Percentiles rank a stretch among this genome's conserved stretches.
These are phyloP conservation scores for Esox niger DNA, from an alignment of 2,113 vertebrate species.

Conservation along the genomic window DNA sequence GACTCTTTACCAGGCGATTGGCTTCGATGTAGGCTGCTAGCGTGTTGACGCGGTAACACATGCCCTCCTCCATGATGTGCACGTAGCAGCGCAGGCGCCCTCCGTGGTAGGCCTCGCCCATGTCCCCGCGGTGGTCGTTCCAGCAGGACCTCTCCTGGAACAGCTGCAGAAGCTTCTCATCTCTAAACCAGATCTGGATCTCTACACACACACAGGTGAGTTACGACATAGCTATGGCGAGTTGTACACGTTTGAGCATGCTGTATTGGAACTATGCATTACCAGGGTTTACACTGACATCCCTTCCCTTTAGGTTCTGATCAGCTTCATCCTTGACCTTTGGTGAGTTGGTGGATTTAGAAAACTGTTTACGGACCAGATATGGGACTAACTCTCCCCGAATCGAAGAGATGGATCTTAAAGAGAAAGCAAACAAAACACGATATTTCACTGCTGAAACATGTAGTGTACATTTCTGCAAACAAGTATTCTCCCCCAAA, in stretches of 20 bases:
- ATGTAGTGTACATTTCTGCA: background rate
- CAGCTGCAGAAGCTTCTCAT: conserved; percentile 77
- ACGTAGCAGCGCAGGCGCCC: conserved; percentile 91
- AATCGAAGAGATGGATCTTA: conserved; percentile 90
- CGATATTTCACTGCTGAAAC: background rate
- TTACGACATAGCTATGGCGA: too few species aligned
- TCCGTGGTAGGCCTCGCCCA: conserved; percentile 83
- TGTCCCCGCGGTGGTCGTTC: conserved; percentile 89
- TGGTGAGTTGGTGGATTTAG: conserved; percentile 68
- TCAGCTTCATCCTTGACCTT: conserved; percentile 77
- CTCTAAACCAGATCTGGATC: conserved; percentile 83
- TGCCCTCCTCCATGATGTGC: conserved; percentile 88
- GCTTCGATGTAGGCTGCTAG: conserved; percentile 92
- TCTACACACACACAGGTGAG: conserved; percentile 61
- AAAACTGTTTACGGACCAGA: conserved; percentile 94
- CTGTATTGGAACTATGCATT: background rate
- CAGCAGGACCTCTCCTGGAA: conserved; percentile 86
- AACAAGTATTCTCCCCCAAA: background rate
- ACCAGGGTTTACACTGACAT: conserved; percentile 54
- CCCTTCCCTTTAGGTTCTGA: conserved; percentile 79
- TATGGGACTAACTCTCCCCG: conserved; percentile 92
- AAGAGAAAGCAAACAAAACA: conserved; percentile 33
- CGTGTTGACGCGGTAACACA: conserved; percentile 92
- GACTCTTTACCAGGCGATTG: conserved; percentile 85
- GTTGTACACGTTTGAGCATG: background rate